Conservation (phyloP, 2,797 vertebrate species). For the Chrysolophus pictus region DNA sequence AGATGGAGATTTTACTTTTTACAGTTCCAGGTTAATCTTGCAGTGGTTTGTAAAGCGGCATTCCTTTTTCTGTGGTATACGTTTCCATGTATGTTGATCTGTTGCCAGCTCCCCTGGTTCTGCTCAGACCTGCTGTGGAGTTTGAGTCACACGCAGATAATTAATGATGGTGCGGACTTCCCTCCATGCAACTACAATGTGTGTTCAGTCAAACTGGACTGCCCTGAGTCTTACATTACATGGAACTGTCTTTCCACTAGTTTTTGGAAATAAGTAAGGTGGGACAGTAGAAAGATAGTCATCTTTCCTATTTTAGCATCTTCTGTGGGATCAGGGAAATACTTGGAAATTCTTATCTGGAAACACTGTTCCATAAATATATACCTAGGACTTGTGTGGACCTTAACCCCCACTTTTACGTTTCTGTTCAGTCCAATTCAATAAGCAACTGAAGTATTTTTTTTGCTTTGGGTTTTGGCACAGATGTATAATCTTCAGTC, state of each 20-base stretch:
- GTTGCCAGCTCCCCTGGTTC: neutral
- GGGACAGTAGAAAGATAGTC: neutral
- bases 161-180: neutral
- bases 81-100: accelerated
- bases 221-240: neutral
- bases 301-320: neutral
- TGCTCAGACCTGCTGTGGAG: neutral
- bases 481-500: neutral
- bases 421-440: neutral
- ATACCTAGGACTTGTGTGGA: neutral
- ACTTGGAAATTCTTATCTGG: neutral
- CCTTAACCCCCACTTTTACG: neutral
- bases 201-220: neutral
- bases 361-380: neutral
- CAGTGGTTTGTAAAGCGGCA: neutral
- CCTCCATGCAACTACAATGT: neutral
- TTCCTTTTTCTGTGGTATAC: accelerated
- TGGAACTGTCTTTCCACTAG: neutral
- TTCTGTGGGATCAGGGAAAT: neutral
- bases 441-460: neutral
- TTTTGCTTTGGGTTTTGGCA: neutral
- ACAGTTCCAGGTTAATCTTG: neutral
- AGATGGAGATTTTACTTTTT: neutral
- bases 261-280: neutral
- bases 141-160: neutral